Evolutionary conservation across 2,888 invertebrate species (phyloP), one percentile per base, ranked within the genome.

Genomic region (Pseudolycoriella hygida): DNA sequence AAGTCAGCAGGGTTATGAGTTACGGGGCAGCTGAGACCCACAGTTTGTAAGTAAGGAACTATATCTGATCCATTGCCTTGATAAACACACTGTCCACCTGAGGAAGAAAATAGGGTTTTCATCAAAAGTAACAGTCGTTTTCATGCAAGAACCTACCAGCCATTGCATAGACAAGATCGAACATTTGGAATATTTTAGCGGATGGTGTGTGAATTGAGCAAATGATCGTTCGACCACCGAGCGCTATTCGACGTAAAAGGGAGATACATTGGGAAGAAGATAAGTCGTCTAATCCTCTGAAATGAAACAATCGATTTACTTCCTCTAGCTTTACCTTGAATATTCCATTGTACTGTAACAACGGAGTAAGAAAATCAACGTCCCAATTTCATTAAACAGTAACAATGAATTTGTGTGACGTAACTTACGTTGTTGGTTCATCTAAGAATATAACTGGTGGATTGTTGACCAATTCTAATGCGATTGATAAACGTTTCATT

Each of bases 201-300:
- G 90, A 92, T 0, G 96, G 96, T n/a, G 94, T 93, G 65, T 96
- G 96, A 43, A 96, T 77, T 0, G 93, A 93, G 58, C 93, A 94
- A 46, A 96, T 76, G 5, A 96, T 83, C 0, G 93, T 94, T 25
- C 94, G 71, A 0, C 94, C 94, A 0, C 80, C 80, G 47, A 79
- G 70, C 0, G 93, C 89, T 42, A 94, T 72, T 19, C 78, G 72
- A 58, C 84, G 85, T n/a, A 94, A 68, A 15, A 94, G 68, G 0
- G 80, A 73, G 15, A 94, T 76, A 59, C 93, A 93, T 51, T 93
- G 92, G 11, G 81, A 76, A 49, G 90, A 87, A 0, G 93, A 84
- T 40, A 88, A 70, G 60, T 93, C 92, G 59, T 96, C 94, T 47
- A 96, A 67, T 5, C 94, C 94, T 20, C 93, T 87, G 61, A 5